Percentiles rank a stretch among this genome's conserved stretches.
These are phyloP conservation scores for Caerostris darwini DNA, from an alignment of 1,140 invertebrate species.

Conservation along the genomic window DNA sequence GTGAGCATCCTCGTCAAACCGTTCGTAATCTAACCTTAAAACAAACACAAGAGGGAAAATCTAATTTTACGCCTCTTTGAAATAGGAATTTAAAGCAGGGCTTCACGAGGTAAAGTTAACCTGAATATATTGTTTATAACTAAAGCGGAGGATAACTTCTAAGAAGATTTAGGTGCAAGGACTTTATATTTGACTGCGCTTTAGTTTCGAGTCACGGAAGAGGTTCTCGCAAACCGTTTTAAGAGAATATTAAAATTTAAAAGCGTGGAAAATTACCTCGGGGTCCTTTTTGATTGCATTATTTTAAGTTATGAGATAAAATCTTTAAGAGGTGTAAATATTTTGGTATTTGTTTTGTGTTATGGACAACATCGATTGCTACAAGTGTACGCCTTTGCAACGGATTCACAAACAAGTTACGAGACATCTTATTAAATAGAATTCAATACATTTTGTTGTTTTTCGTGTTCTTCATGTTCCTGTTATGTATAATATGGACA, in stretches of 20 bases:
- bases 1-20: background rate
- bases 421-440: too few relatives aligned
- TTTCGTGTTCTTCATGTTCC: too few relatives aligned
- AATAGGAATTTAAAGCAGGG: slow-evolving; percentile 44
- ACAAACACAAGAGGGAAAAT: slow-evolving; percentile 36
- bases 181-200: slow-evolving; percentile 42
- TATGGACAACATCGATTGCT: too few relatives aligned
- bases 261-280: slow-evolving; percentile 37
- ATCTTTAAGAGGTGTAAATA: too few relatives aligned
- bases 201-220: slow-evolving; percentile 26
- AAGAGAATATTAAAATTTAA: slow-evolving; percentile 42
- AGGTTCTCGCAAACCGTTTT: background rate
- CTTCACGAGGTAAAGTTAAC: background rate
- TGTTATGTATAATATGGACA: too few relatives aligned
- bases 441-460: too few relatives aligned
- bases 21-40: slow-evolving; percentile 9
- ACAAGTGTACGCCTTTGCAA: too few relatives aligned
- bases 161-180: slow-evolving; percentile 34
- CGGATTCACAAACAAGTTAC: too few relatives aligned
- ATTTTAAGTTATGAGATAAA: too few relatives aligned
- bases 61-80: slow-evolving; percentile 39
- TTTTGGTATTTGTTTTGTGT: too few relatives aligned
- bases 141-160: background rate
- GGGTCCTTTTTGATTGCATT: background rate
- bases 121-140: background rate